Base-by-base conservation (phyloP, 1,140 invertebrate genomes). In the Hesperophylax magnus region DNA sequence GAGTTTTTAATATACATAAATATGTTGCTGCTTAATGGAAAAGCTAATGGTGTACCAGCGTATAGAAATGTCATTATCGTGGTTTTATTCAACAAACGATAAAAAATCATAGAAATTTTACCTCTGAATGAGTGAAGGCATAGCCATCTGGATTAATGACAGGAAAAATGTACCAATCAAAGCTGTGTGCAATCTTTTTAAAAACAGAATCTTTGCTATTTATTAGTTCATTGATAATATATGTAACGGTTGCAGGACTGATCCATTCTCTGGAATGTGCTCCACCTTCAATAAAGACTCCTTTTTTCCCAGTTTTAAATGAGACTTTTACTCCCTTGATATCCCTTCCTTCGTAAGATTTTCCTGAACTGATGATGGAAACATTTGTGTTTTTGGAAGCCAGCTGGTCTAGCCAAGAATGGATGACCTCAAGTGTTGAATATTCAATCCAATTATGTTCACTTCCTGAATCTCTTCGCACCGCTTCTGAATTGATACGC, bases 201-300 rank as follows among this genome's bases (percentile, higher is more conserved):
- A 93, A 84, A 3, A 86, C 85, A 0, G 87, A 17, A 71, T 91
- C 79, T 0, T 85, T 72, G 31, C 88, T 92, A 17, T 88, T 90
- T 4, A 94, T 82, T 6, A 94, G 83, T 81, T 93, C 85, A 77
- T 93, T 90, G 3, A 92, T 82, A 3, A 95, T 88, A 78, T 92
- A 95, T 3, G 93, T 91, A 0, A 91, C 90, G 0, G 92, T 92
- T 0, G 94, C 93, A 0, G 93, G 91, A 18, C 91, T 86, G 20
- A 95, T 94, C 95, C 94, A 95, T 88, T 95, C 94, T 53, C 94
- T 87, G 0, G 93, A 93, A 84, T 94, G 93, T 47, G 93, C 93
- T 53, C 92, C 83, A 56, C 78, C 78, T 71, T 84, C 83, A 0
- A 84, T 58, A 52, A 84, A 89, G 24, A 89, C 86, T 0, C 81